These are phyloP conservation scores for Drosophila saltans DNA, from an alignment of 1,140 invertebrate species.

Conservation along the genomic window DNA sequence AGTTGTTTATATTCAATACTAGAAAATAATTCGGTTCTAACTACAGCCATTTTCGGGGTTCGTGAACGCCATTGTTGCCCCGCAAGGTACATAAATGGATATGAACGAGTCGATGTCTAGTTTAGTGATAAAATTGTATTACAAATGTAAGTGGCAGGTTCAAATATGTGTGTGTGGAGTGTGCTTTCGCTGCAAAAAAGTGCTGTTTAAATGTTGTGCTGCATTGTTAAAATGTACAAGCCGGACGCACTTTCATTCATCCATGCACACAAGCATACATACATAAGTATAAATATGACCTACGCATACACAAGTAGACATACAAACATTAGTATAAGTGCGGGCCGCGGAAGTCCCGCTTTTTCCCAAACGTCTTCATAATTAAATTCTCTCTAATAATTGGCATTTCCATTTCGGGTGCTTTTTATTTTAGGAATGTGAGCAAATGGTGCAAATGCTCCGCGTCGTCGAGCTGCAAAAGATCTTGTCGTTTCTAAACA, in stretches of 20 bases:
- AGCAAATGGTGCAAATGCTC: slow-evolving; percentile 93
- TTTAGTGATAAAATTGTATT: slow-evolving; percentile 14
- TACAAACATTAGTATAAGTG: slow-evolving; percentile 15
- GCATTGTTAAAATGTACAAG: slow-evolving; percentile 1
- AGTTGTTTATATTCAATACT: background rate
- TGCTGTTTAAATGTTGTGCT: background rate
- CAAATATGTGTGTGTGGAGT: background rate
- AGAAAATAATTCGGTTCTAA: slow-evolving; percentile 22
- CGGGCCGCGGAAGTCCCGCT: slow-evolving; percentile 41
- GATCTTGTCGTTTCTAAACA: slow-evolving; percentile 91
- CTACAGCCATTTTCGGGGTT: slow-evolving; percentile 32
- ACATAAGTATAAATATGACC: slow-evolving; percentile 31
- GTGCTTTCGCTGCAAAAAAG: background rate
- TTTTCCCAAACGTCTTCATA: slow-evolving; percentile 26
- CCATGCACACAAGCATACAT: slow-evolving; percentile 24
- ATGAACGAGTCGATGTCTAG: slow-evolving; percentile 19
- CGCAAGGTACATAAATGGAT: slow-evolving; percentile 52
- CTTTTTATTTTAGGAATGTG: slow-evolving; percentile 83
- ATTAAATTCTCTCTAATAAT: background rate
- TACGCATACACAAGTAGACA: slow-evolving; percentile 40
- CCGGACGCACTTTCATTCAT: slow-evolving; percentile 31
- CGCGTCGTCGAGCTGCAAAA: slow-evolving; percentile 92
- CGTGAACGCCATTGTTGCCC: slow-evolving; percentile 48
- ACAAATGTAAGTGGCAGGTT: slow-evolving; percentile 6
- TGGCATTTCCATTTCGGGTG: background rate